phyloP scores from a whole-genome alignment of 2,797 vertebrate species.

The Hypotaenidia philippensis region DNA sequence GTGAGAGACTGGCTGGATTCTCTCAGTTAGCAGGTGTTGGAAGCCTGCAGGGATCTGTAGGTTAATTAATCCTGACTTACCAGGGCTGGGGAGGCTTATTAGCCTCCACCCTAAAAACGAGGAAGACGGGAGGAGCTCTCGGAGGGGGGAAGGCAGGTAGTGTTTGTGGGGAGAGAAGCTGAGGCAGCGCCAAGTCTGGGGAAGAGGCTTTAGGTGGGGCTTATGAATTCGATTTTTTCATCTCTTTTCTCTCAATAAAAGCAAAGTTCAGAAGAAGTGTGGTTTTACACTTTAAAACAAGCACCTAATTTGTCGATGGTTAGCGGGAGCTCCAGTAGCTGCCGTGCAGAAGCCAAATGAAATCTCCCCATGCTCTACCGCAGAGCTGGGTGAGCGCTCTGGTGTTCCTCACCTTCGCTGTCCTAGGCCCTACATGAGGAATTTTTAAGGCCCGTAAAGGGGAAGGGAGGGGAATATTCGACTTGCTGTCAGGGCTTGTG shows the following conservation, averaged over 20 bases:
- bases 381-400: fast-evolving
- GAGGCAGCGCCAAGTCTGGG: background rate
- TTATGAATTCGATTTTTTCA: background rate
- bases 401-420: background rate
- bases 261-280: background rate
- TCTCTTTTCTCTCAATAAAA: background rate
- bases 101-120: slow-evolving; percentile 70
- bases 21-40: slow-evolving; percentile 67
- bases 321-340: background rate
- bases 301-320: background rate
- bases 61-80: slow-evolving; percentile 74
- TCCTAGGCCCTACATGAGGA: background rate
- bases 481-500: background rate
- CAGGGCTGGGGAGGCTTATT: slow-evolving; percentile 60
- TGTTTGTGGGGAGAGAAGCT: slow-evolving; percentile 6
- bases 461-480: background rate
- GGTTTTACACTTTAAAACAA: slow-evolving; percentile 15
- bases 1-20: slow-evolving; percentile 60
- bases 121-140: slow-evolving; percentile 65
- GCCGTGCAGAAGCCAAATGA: background rate
- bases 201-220: slow-evolving; percentile 24
- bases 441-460: background rate
- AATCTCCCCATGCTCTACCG: fast-evolving
- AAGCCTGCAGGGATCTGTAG: slow-evolving; percentile 68
- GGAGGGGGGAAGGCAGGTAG: background rate